Conservation (phyloP, 1,140 invertebrate genomes). For the Ceratitis capitata region DNA sequence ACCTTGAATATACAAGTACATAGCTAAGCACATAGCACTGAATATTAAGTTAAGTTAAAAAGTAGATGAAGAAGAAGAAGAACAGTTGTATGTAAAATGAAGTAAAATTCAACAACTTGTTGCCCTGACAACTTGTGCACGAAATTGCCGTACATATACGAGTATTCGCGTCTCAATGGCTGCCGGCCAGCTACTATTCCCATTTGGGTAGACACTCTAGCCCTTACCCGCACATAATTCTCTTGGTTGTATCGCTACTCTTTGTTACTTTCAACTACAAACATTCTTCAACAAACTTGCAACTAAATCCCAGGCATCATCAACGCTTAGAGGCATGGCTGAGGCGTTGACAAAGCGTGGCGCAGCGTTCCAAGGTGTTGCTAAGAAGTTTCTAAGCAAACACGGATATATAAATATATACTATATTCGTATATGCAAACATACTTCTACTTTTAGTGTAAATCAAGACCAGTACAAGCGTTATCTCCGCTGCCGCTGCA, state of each 20-base stretch:
- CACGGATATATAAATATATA: background rate
- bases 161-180: background rate
- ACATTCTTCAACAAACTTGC: background rate
- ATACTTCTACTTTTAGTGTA: background rate
- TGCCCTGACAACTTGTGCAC: constrained; percentile 8
- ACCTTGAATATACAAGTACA: background rate
- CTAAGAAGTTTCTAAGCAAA: background rate
- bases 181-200: background rate
- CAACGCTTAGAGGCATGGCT: constrained; percentile 8
- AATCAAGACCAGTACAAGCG: background rate
- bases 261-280: background rate
- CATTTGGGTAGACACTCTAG: background rate
- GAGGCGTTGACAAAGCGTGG: too few species aligned
- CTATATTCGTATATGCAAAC: background rate
- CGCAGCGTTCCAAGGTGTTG: background rate
- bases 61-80: background rate
- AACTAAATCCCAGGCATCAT: constrained; percentile 22
- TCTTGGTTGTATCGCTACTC: too few species aligned
- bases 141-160: too few species aligned
- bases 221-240: background rate
- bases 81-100: background rate
- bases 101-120: background rate
- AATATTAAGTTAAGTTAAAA: too few species aligned
- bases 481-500: background rate
- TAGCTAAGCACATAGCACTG: background rate